Base-by-base conservation (phyloP, 1,140 invertebrate species). In the Caenorhabditis tropicalis region DNA sequence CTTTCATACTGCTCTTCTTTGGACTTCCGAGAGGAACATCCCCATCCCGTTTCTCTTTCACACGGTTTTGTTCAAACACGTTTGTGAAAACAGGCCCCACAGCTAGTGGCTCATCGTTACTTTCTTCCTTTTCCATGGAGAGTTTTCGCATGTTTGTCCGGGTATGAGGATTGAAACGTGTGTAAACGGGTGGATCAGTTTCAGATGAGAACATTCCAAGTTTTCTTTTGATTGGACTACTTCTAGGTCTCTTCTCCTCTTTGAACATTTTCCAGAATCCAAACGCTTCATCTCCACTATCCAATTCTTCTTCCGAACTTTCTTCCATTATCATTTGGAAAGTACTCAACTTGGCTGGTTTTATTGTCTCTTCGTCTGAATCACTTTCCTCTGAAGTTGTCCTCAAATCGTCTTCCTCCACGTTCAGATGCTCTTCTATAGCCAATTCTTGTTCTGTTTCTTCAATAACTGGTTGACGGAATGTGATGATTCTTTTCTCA, bases 341-440 rank as follows among this genome's bases (percentile, higher is more conserved):
- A 43, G 12, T 12, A 43, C 39, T 43, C 39, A 6, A 6, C 12
- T 43, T 43, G 39, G n/a, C n/a, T n/a, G n/a, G n/a, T n/a, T n/a
- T n/a, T n/a, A 43, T 29, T 9, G 21, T 19, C 21, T 74, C n/a
- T 12, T 65, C 27, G 19, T 65, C 58, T 36, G 10, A 29, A 9
- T 36, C 58, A 74, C 65, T 74, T 15, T 74, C 65, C 24, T 74
- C 65, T 0, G 65, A 74, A 24, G 36, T 74, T 19, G 65, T 46
- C n/a, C 12, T 39, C 36, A 74, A 46, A n/a, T 74, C 65, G n/a
- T 74, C 65, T 46, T 74, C 65, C 15, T 74, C 65, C 53, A 58
- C 53, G 5, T 24, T 24, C 15, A 58, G 5, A 15, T 58, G 24
- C 21, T 58, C 53, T n/a, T 58, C 53, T n/a, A 29, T 24, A 24